Conservation (phyloP, 1,140 invertebrate species). For the Meloidogyne floridensis region DNA sequence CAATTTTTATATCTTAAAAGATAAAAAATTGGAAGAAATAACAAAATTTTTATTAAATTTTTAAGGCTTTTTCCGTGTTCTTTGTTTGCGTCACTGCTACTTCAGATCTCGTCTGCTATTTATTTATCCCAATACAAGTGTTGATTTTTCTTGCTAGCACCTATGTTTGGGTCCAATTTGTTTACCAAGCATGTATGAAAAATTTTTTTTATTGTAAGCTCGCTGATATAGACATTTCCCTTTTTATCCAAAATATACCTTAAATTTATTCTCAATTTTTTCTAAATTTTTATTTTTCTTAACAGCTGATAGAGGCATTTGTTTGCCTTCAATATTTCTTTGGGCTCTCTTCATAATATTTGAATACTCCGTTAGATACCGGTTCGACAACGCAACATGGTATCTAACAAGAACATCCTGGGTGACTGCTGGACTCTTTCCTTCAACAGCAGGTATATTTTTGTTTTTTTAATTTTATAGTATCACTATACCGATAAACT, state of each 20-base stretch:
- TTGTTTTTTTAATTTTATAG: background rate
- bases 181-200: conserved; percentile 89
- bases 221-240: too few species aligned
- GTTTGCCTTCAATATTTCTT: conserved; percentile 53
- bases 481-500: too few species aligned
- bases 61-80: conserved; percentile 94
- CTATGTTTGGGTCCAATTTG: conserved; percentile 98
- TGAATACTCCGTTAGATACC: conserved; percentile 73
- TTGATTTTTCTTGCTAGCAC: conserved; percentile 85
- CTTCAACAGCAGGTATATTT: conserved; percentile 43
- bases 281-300: background rate
- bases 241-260: too few species aligned
- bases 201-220: background rate
- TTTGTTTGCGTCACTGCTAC: conserved; percentile 96
- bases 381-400: conserved; percentile 88
- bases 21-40: too few species aligned
- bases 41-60: conserved; percentile 16
- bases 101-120: conserved; percentile 97
- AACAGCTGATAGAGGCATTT: conserved; percentile 51
- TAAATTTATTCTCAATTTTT: background rate
- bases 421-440: conserved; percentile 57
- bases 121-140: conserved; percentile 91
- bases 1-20: too few species aligned
- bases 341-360: conserved; percentile 54
- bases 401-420: conserved; percentile 87